A percentile compares a stretch with the other conserved stretches of the same genome.
Conservation (phyloP, 2,113 vertebrate species). For the Felis catus region DNA sequence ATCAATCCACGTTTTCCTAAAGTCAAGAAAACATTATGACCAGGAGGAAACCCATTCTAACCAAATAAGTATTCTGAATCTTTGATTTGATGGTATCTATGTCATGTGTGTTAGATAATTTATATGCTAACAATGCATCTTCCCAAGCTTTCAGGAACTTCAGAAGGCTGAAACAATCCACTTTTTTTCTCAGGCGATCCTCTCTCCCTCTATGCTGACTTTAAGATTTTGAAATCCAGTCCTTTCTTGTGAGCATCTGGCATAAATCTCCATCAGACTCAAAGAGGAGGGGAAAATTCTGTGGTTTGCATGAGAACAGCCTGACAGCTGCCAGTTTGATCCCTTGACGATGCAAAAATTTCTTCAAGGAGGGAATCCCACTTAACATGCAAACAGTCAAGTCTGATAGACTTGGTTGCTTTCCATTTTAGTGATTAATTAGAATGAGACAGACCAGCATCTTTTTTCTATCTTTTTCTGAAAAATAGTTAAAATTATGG, state of each 20-base stretch:
- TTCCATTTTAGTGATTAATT: slow-evolving; percentile 69
- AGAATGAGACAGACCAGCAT: slow-evolving; percentile 68
- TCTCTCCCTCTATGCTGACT: slow-evolving; percentile 70
- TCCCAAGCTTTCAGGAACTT: not conserved
- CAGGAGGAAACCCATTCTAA: not conserved
- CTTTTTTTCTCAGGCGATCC: slow-evolving; percentile 53
- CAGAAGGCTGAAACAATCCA: slow-evolving; percentile 44
- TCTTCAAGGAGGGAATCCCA: slow-evolving; percentile 83
- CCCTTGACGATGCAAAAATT: slow-evolving; percentile 81
- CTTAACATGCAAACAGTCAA: slow-evolving; percentile 79
- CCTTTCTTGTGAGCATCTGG: slow-evolving; percentile 83
- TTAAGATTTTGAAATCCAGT: slow-evolving; percentile 79
- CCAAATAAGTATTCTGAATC: not conserved
- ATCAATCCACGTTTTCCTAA: not conserved
- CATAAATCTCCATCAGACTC: slow-evolving; percentile 78
- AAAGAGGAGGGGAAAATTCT: slow-evolving; percentile 71
- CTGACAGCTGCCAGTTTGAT: slow-evolving; percentile 81
- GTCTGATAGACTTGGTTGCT: slow-evolving; percentile 65
- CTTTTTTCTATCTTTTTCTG: not conserved
- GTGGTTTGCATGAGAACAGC: slow-evolving; percentile 70
- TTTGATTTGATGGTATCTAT: not conserved
- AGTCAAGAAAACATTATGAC: not conserved
- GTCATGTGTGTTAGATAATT: not conserved
- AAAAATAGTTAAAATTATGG: slow-evolving; percentile 64
- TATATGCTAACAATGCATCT: not conserved